Percentiles rank a stretch among this genome's conserved stretches.
These are phyloP conservation scores for Xanthia icteritia DNA, from an alignment of 2,888 invertebrate genomes.

Conservation along the genomic window DNA sequence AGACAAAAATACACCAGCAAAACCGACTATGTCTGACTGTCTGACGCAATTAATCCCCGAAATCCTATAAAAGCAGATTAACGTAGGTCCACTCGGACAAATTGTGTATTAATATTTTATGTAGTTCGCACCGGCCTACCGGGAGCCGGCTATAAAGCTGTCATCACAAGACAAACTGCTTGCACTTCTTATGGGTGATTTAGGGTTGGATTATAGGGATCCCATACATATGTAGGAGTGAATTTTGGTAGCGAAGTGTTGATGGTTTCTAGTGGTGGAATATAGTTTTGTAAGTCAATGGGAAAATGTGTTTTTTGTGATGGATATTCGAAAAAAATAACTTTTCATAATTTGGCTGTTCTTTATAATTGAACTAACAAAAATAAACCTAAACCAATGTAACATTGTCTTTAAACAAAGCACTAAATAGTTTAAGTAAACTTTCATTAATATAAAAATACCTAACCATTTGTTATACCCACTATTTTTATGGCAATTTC, in stretches of 20 bases:
- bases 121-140: constrained; percentile 81
- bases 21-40: constrained; percentile 51
- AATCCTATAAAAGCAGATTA: constrained; percentile 89
- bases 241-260: constrained; percentile 57
- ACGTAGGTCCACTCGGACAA: constrained; percentile 88
- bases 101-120: constrained; percentile 91
- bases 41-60: constrained; percentile 82
- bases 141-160: constrained; percentile 84
- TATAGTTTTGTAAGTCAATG: constrained; percentile 18
- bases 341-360: neutral
- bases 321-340: neutral
- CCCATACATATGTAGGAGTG: constrained; percentile 64
- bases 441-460: neutral
- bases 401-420: neutral
- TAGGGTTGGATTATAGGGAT: constrained; percentile 84
- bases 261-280: constrained; percentile 24
- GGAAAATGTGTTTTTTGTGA: neutral
- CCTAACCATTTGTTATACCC: neutral
- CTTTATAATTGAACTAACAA: neutral
- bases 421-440: neutral
- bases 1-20: constrained; percentile 55
- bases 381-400: neutral
- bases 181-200: constrained; percentile 87
- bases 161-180: constrained; percentile 87
- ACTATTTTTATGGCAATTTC: no score